A percentile compares a stretch with the other conserved stretches of the same genome.
Conservation (phyloP, 1,140 invertebrate species). For the Drosophila orosa region DNA sequence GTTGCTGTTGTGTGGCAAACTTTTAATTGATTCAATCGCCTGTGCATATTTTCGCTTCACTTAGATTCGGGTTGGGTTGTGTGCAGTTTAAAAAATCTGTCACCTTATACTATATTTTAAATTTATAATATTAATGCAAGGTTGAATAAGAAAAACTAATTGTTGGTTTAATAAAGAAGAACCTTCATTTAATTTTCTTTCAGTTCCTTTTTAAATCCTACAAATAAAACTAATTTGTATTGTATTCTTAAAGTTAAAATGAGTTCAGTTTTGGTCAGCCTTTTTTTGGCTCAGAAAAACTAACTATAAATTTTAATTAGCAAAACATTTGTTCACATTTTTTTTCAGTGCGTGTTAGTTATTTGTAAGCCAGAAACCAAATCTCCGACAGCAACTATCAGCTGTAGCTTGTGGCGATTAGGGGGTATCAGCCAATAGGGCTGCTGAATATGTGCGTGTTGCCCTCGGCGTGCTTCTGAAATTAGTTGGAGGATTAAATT, state of each 20-base stretch:
- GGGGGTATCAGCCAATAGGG: neutral
- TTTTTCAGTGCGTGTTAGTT: neutral
- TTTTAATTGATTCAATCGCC: constrained; percentile 79
- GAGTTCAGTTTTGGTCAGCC: neutral
- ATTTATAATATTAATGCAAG: neutral
- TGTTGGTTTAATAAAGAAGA: too few species aligned
- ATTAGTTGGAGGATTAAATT: constrained; percentile 74
- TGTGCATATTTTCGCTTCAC: constrained; percentile 55
- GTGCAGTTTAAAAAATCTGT: neutral
- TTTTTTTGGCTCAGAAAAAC: neutral
- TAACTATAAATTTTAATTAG: neutral
- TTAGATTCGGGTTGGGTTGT: constrained; percentile 1
- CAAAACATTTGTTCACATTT: neutral
- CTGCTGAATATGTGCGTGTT: constrained; percentile 22
- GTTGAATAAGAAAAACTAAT: too few species aligned
- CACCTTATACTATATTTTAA: neutral
- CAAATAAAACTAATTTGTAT: neutral
- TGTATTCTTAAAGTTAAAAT: neutral
- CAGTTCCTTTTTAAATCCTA: fast-evolving
- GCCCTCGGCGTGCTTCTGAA: constrained; percentile 48
- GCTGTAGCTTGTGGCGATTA: constrained; percentile 3
- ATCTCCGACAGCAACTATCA: constrained; percentile 37
- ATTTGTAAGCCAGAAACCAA: constrained; percentile 43
- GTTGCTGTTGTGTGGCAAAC: constrained; percentile 47
- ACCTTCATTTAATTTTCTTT: neutral